Base-by-base conservation (phyloP, 2,113 vertebrate genomes). In the Callipepla californica region DNA sequence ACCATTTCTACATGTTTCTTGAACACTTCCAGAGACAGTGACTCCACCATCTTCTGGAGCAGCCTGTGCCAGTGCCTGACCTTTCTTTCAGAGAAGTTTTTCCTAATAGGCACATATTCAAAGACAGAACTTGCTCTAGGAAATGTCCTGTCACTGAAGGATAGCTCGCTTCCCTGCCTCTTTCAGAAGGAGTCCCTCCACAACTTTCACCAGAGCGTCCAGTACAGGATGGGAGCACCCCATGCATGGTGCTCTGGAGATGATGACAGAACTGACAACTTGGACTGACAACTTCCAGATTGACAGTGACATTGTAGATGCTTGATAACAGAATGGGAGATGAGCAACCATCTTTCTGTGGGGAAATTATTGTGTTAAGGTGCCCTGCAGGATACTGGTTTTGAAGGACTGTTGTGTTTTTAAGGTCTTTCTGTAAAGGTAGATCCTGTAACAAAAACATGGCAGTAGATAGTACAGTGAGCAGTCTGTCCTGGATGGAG, bases 371-470 rank as follows among this genome's bases (percentile, higher is more conserved):
- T 19, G 10, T 32, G 48, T 26, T 14, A n/a, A 28, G 47, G 12
- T 67, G 18, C 17, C 68, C 47, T 45, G 38, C 32, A 68, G 44
- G 19, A 80, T 51, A 11, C 45, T 6, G 13, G 2, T 18, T 69
- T 69, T 36, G 55, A 62, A 58, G 42, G 11, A 36, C 9, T 59
- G 23, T 2, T 47, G 38, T 7, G 5, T 51, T 79, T 53, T 32
- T 72, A 51, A 68, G 45, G 28, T 34, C n/a, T 23, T 67, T 58
- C 53, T 66, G 18, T 51, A 51, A 45, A 36, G 21, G 6, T 40
- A 68, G 8, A 23, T 36, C 7, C 2, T 10, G 6, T 58, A 4
- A 67, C 44, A 21, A 18, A 28, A 4, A 6, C 1, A 0, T 18
- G n/a, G n/a, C 20, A 22, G 8, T 8, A 13, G 38, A 19, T 7